Evolutionary conservation across 2,888 invertebrate species (phyloP).

Genomic region (Tenthredo amoena): DNA sequence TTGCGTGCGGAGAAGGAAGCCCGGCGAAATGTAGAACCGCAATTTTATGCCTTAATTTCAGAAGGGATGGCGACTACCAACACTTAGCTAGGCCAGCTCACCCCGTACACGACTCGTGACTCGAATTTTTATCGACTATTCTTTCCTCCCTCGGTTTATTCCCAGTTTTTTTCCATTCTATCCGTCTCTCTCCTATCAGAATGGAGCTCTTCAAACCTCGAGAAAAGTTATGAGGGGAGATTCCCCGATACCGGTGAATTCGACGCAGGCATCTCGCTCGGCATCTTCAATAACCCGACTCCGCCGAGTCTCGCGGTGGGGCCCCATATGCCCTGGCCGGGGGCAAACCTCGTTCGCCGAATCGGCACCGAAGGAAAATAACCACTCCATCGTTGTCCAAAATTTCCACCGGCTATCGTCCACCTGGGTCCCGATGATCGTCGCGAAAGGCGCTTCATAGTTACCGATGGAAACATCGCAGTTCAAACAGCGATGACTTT

Average conservation of each 20-base stretch:
- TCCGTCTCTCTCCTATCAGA: conserved; percentile 20
- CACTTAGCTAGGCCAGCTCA: neutral
- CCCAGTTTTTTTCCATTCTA: neutral
- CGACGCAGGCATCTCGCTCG: conserved; percentile 56
- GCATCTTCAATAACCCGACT: conserved; percentile 49
- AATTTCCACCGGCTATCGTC: neutral
- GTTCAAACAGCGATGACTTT: neutral
- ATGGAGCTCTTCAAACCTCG: conserved; percentile 16
- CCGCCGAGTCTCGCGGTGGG: conserved; percentile 29
- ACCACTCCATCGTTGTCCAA: neutral
- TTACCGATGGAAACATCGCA: neutral
- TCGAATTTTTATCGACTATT: conserved; percentile 38
- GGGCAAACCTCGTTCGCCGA: neutral
- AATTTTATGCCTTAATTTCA: conserved; percentile 6
- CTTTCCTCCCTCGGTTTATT: neutral
- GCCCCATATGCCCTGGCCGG: no score
- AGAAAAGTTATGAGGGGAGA: conserved; percentile 49
- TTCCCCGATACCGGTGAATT: conserved; percentile 45
- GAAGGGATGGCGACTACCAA: neutral
- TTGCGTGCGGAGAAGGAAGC: neutral
- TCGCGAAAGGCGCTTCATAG: no score
- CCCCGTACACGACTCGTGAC: neutral
- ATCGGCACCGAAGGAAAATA: neutral
- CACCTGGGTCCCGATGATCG: no score
- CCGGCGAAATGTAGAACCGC: neutral